Evolutionary conservation across 2,888 invertebrate species (phyloP).

Genomic region (Argyresthia albistria): DNA sequence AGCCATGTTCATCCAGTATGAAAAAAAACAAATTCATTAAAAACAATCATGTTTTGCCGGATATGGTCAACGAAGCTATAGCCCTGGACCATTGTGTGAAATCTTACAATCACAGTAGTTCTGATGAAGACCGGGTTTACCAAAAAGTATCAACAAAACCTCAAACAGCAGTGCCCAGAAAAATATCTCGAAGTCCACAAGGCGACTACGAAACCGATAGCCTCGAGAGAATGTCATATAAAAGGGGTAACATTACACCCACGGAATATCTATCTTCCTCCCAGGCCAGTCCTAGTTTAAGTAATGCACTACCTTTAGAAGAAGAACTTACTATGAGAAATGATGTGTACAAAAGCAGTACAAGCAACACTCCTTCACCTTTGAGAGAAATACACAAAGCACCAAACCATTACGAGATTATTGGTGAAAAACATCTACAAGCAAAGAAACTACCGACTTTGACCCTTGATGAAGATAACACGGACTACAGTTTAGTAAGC

Average conservation of each 20-base stretch:
- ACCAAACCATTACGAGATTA: constrained; percentile 58
- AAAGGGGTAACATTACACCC: constrained; percentile 70
- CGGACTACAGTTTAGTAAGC: constrained; percentile 79
- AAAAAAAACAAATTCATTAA: constrained; percentile 20
- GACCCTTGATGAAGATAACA: constrained; percentile 31
- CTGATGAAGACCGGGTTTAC: constrained; percentile 56
- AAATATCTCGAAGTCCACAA: constrained; percentile 43
- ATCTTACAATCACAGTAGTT: constrained; percentile 48
- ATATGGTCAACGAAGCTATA: constrained; percentile 79
- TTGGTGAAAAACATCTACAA: constrained; percentile 26
- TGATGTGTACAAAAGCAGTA: constrained; percentile 78
- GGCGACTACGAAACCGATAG: constrained; percentile 83
- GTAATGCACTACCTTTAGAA: constrained; percentile 82
- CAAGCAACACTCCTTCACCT: constrained; percentile 60
- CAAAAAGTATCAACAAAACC: constrained; percentile 19
- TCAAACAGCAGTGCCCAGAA: constrained; percentile 37
- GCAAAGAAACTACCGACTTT: constrained; percentile 13
- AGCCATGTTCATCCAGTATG: constrained; percentile 24
- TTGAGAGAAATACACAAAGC: constrained; percentile 37
- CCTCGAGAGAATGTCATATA: constrained; percentile 73
- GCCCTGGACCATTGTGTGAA: constrained; percentile 64
- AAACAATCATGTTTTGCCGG: constrained; percentile 62
- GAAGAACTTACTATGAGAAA: constrained; percentile 87
- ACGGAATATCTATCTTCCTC: constrained; percentile 76
- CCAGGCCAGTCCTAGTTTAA: constrained; percentile 82